These are phyloP conservation scores for Neodiprion virginianus DNA, from an alignment of 1,140 invertebrate genomes.

Conservation along the genomic window DNA sequence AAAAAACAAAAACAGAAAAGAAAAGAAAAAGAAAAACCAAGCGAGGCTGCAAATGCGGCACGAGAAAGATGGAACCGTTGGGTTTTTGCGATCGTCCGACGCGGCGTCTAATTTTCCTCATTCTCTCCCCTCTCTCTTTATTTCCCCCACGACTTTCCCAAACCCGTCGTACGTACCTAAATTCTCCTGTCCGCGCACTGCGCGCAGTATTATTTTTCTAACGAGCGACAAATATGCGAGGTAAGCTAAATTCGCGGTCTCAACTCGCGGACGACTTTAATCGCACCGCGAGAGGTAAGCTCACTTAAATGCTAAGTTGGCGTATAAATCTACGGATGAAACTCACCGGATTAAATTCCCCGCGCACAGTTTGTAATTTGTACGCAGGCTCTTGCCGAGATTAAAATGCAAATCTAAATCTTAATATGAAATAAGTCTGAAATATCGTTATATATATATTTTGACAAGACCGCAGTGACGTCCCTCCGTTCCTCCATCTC, in stretches of 20 bases:
- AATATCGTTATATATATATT: slow-evolving; percentile 47
- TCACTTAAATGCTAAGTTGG: slow-evolving; percentile 38
- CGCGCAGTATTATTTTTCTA: not conserved
- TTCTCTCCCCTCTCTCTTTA: too few species aligned
- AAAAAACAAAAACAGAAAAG: too few species aligned
- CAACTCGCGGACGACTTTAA: slow-evolving; percentile 21
- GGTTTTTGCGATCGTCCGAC: too few species aligned
- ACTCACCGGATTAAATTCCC: slow-evolving; percentile 39
- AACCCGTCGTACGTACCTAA: not conserved
- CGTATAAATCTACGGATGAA: slow-evolving; percentile 25
- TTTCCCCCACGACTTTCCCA: too few species aligned
- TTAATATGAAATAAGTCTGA: slow-evolving; percentile 44
- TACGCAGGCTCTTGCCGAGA: slow-evolving; percentile 20
- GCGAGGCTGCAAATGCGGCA: too few species aligned
- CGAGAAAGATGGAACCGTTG: too few species aligned
- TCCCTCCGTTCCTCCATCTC: too few species aligned
- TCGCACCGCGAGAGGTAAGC: slow-evolving; percentile 33
- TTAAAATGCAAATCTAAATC: slow-evolving; percentile 54
- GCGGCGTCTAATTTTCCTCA: too few species aligned
- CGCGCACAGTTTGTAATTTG: slow-evolving; percentile 42
- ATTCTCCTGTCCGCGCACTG: not conserved
- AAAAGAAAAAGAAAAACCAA: too few species aligned
- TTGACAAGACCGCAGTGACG: slow-evolving; percentile 7
- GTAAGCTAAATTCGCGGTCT: not conserved
- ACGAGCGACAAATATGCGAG: slow-evolving; percentile 5